Percentiles rank a stretch among this genome's conserved stretches.
These are phyloP conservation scores for Mionectes olivaceus DNA, from an alignment of 2,797 vertebrate genomes.

Conservation along the genomic window DNA sequence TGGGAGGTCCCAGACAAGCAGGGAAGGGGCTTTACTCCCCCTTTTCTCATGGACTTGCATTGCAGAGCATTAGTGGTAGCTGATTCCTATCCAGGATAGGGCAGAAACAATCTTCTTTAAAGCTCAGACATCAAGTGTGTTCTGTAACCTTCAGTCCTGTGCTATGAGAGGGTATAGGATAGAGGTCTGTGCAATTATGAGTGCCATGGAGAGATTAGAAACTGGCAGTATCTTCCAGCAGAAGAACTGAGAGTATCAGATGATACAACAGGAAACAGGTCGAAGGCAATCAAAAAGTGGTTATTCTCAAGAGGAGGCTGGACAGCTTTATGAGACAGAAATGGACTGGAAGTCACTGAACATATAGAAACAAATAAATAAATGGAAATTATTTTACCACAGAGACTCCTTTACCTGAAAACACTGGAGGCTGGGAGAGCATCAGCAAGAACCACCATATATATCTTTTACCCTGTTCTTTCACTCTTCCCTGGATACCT, in stretches of 20 bases:
- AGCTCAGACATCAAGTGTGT: background rate
- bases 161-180: background rate
- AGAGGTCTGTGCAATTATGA: background rate
- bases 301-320: background rate
- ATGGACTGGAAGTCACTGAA: background rate
- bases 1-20: constrained; percentile 66
- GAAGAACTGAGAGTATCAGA: background rate
- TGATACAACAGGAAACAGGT: background rate
- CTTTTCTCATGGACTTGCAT: background rate
- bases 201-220: background rate
- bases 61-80: background rate
- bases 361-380: background rate
- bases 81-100: background rate
- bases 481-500: background rate
- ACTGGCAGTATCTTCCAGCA: background rate
- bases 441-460: background rate
- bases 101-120: background rate
- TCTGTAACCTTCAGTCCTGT: background rate
- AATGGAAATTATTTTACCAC: background rate
- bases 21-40: constrained; percentile 24
- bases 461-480: background rate
- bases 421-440: background rate
- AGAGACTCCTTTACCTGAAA: background rate
- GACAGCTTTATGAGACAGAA: background rate
- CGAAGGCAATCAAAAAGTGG: background rate